These are phyloP conservation scores for Montipora foliosa DNA, from an alignment of 64 coral and sea anemone genomes.

Conservation along the genomic window DNA sequence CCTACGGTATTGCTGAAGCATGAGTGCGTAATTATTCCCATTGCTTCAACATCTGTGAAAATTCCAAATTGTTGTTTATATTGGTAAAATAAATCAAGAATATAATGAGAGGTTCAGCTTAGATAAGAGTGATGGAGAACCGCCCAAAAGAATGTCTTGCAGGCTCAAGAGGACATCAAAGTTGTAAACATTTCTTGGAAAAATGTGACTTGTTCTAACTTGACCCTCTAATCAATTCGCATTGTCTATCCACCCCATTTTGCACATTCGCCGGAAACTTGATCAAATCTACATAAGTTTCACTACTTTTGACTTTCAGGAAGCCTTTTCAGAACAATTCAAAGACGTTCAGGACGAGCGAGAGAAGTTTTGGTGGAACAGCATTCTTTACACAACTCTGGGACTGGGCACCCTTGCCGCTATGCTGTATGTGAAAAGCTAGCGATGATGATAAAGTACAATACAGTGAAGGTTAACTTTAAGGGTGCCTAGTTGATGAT, in stretches of 20 bases:
- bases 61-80: background rate
- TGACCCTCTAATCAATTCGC: background rate
- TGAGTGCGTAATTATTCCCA: background rate
- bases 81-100: background rate
- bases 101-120: background rate
- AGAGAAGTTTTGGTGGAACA: conserved; percentile 88
- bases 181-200: background rate
- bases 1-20: background rate
- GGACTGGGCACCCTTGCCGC: conserved; percentile 91
- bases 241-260: background rate
- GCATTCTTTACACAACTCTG: conserved; percentile 82
- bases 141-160: too few relatives aligned
- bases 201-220: background rate
- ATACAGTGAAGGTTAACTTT: background rate
- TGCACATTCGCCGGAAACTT: background rate
- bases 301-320: conserved; percentile 47
- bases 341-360: conserved; percentile 74
- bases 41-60: background rate
- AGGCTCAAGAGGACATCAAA: too few relatives aligned
- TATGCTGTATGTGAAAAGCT: conserved; percentile 72
- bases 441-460: background rate
- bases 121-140: too few relatives aligned
- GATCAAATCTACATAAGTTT: background rate
- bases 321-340: conserved; percentile 86
- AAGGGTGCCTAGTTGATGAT: background rate